Base-by-base conservation (phyloP, 2,888 invertebrate species). In the Chaetoderma sp. region DNA sequence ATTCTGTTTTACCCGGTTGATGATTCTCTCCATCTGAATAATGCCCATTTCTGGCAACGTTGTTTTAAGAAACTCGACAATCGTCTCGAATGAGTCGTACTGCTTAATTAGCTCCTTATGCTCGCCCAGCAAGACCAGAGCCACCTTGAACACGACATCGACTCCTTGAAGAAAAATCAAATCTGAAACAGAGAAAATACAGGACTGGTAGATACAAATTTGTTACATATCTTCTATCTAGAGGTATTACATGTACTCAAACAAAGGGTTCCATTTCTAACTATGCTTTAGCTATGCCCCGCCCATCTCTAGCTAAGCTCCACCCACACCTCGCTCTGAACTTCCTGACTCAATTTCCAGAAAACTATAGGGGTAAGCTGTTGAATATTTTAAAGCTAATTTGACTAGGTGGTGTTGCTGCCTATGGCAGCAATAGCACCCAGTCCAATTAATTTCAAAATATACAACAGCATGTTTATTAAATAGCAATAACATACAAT, bases 1-100 rank as follows among this genome's bases (percentile, higher is more conserved):
- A n/a, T 47, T 47, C 8, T 18, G 4, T 42, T 79, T 74, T 77
- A 93, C 95, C 89, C 93, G 91, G 83, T 93, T 94, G 90, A 97
- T 93, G 18, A 96, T 91, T 72, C 92, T 90, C 75, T 94, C 93
- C 88, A 95, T 87, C 75, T 89, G 86, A 21, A 86, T 84, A 63
- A 87, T 83, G 50, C 86, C 85, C 80, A 89, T 86, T 42, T 85
- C 83, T 27, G 86, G 88, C 60, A 89, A 77, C 1, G 87, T 91
- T 89, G 91, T 92, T 85, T 97, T 97, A 25, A 98, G 88, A 78
- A 94, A 97, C 79, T 95, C 94, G 89, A 97, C 96, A 0, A 96
- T 94, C 75, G 94, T 93, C 82, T 98, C 98, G 82, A 98, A 96
- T 72, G 93, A 94, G 76, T 93, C 93, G 74, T 95, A 95, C 55